These are phyloP conservation scores for Chaetophractus vellerosus DNA, from an alignment of 2,797 vertebrate genomes.

Conservation along the genomic window DNA sequence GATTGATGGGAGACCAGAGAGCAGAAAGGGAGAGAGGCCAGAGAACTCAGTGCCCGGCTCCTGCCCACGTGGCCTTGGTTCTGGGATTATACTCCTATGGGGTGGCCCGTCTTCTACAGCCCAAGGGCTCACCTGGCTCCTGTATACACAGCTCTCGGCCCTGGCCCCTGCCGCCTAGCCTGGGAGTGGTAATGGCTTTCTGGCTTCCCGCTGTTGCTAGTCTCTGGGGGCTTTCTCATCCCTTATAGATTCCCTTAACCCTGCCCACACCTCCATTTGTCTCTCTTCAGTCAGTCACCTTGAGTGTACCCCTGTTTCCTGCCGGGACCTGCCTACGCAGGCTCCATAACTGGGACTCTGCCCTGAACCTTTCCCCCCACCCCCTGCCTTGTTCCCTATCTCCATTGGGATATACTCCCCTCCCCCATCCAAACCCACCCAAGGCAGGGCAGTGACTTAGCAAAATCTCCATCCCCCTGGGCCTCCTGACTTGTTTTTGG, in stretches of 20 bases:
- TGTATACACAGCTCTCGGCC: not conserved
- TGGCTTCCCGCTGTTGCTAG: accelerated
- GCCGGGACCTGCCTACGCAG: not conserved
- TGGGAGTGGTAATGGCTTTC: not conserved
- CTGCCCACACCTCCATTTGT: too few relatives aligned
- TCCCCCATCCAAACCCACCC: not conserved
- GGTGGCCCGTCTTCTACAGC: not conserved
- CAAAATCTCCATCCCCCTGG: not conserved
- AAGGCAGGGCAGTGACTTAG: not conserved
- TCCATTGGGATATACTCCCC: accelerated
- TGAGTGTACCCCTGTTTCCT: not conserved
- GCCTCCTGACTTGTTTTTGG: not conserved
- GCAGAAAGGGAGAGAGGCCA: not conserved
- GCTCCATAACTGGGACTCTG: not conserved
- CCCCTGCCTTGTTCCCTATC: not conserved
- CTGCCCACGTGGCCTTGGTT: not conserved
- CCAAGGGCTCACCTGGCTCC: too few relatives aligned
- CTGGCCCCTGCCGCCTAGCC: not conserved
- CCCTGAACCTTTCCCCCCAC: not conserved
- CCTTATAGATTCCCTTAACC: not conserved
- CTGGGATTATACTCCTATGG: not conserved
- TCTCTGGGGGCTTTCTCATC: not conserved
- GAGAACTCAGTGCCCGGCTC: not conserved
- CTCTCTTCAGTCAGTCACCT: not conserved
- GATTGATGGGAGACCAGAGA: not conserved